Evolutionary conservation across 2,888 invertebrate genomes (phyloP), one percentile per base, ranked within the genome.

Genomic region (Cecidostiba fungosa): DNA sequence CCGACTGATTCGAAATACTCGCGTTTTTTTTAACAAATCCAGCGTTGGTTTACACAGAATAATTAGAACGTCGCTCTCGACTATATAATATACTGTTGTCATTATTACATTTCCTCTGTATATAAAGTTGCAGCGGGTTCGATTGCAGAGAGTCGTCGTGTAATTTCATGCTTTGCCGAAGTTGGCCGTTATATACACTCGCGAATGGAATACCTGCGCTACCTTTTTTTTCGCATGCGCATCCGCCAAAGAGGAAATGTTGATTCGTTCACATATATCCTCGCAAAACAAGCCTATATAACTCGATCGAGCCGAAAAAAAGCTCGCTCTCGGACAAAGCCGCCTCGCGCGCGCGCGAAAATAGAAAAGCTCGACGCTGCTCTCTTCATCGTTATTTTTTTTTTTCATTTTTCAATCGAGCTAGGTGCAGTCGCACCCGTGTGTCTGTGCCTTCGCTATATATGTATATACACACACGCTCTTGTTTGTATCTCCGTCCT

Each of bases 381-480:
- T 47, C 77, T 82, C 77, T 72, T 83, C 82, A 69, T 82, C 77
- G 70, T n/a, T n/a, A n/a, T n/a, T n/a, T n/a, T 84, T 78, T 74
- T 84, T 74, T 83, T 62, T 39, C 76, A 82, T 82, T 77, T 80
- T 76, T 80, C 80, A 80, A 84, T 80, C 76, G 79, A 62, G 8
- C 47, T 72, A n/a, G 54, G n/a, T 59, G 54, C 54, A 59, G 54
- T 59, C 39, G 23, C 23, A 36, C 14, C 4, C 12, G 36, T 16
- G 23, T 43, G n/a, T 62, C 12, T 69, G 59, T n/a, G 23, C 59
- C 32, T n/a, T 8, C 16, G 14, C n/a, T 62, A 16, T n/a, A 36
- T n/a, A 39, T 10, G 3, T 10, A 3, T 36, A 19, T 16, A 26
- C 70, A 23, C 39, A 62, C 36, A 23, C 62, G 39, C 47, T 62